Evolutionary conservation across 2,797 vertebrate genomes (phyloP).

Genomic region (Melanotaenia parkinsoni): DNA sequence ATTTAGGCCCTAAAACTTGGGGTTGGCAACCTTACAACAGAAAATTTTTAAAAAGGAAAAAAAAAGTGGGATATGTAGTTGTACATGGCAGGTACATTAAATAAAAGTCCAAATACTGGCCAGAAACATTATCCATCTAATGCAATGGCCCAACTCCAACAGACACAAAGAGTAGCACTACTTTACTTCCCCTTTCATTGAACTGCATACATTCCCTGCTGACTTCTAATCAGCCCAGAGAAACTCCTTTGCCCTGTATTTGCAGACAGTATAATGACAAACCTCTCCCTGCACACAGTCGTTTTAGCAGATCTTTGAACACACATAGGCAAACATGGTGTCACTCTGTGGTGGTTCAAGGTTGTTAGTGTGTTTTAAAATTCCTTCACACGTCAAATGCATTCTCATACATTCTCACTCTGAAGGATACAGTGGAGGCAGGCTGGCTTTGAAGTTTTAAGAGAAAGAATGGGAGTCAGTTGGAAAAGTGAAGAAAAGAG

Average conservation of each 20-base stretch:
- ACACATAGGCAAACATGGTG: slow-evolving; percentile 34
- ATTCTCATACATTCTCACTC: slow-evolving; percentile 49
- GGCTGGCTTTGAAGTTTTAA: slow-evolving; percentile 50
- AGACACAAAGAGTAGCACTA: slow-evolving; percentile 46
- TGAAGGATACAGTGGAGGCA: slow-evolving; percentile 41
- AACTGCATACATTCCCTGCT: slow-evolving; percentile 63
- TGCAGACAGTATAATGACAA: slow-evolving; percentile 80
- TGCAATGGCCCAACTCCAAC: slow-evolving; percentile 37
- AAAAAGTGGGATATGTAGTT: slow-evolving; percentile 17
- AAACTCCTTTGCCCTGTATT: slow-evolving; percentile 74
- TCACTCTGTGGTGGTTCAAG: slow-evolving; percentile 47
- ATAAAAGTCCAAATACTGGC: slow-evolving; percentile 22
- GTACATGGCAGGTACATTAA: slow-evolving; percentile 28
- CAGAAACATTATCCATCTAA: slow-evolving; percentile 34
- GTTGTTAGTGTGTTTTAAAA: slow-evolving; percentile 54
- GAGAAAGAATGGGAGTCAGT: slow-evolving; percentile 18
- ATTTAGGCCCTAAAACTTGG: slow-evolving; percentile 12
- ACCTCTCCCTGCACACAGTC: slow-evolving; percentile 55
- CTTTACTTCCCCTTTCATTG: slow-evolving; percentile 65
- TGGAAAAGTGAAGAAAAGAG: slow-evolving; percentile 10
- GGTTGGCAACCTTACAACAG: slow-evolving; percentile 24
- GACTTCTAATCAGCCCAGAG: slow-evolving; percentile 79
- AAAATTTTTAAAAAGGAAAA: slow-evolving; percentile 21
- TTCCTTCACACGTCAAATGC: slow-evolving; percentile 56
- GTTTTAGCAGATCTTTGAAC: slow-evolving; percentile 50